Base-by-base conservation (phyloP, 1,140 invertebrate genomes). In the Lerema accius region DNA sequence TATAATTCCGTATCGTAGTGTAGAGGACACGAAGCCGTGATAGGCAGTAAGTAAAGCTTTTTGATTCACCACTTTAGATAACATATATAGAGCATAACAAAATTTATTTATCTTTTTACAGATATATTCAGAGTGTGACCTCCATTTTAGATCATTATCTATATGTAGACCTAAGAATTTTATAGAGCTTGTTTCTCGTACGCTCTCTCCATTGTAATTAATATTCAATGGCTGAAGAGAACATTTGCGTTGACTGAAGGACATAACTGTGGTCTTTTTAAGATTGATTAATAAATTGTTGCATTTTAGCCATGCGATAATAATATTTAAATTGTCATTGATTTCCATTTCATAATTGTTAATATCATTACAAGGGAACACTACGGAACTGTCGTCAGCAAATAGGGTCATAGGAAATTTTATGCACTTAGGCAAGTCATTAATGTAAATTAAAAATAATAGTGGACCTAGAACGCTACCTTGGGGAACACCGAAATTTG, bases 281-380 rank as follows among this genome's bases (percentile, higher is more conserved):
- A 53, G 16, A 46, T 53, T 63, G 6, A 63, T 48, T 26, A 23
- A 46, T 28, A 63, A 48, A 28, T 48, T 48, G 28, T 63, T 63
- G 5, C 2, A 39, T 26, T 17, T 39, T 0, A 63, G 43, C 61
- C 43, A 63, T 10, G 32, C 10, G 11, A 55, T 56, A 4, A 55
- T 55, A 13, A 13, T 42, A 15, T 17, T 53, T 39, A 63, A 10
- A n/a, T 19, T 23, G 4, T 53, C 1, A 35, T 46, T 63, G 10
- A 55, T 63, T 26, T 55, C 42, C 14, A 10, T 23, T 15, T 63
- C 49, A 46, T 48, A 13, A 11, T 23, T 26, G 1, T 7, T n/a
- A 11, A 23, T 46, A 17, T 63, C 13, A 13, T 37, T 37, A 9
- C 42, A 23, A 0, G 10, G 10, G 11, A 37, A 46, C 6, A 63